These are phyloP conservation scores for Penaeus japonicus DNA, from an alignment of 1,140 invertebrate species.

Conservation along the genomic window DNA sequence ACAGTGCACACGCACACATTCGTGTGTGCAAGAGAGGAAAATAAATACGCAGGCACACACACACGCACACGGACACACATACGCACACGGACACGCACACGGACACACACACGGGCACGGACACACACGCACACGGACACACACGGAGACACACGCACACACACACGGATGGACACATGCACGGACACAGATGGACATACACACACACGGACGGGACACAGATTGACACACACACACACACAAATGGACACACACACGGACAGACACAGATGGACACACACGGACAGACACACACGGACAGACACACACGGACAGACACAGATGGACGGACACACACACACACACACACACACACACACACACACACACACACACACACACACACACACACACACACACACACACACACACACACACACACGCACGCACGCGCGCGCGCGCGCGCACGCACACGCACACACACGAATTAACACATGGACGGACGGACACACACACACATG, in stretches of 20 bases:
- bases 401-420: not conserved
- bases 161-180: not conserved
- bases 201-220: no score
- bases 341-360: not conserved
- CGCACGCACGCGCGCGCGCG: no score
- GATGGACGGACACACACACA: not conserved
- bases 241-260: conserved; percentile 23
- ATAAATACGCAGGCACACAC: conserved; percentile 13
- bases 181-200: no score
- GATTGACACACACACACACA: no score
- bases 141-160: not conserved
- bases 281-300: not conserved
- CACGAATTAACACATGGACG: not conserved
- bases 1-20: conserved; percentile 6
- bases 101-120: not conserved
- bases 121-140: not conserved
- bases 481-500: not conserved
- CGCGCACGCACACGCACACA: not conserved
- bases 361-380: not conserved
- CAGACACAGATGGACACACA: conserved; percentile 14
- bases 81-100: conserved; percentile 8
- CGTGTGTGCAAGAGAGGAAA: not conserved
- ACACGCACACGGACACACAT: conserved; percentile 15
- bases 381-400: not conserved
- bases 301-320: not conserved